phyloP scores from a whole-genome alignment of 2,113 vertebrate genomes.

The Rhabdomys dilectus region DNA sequence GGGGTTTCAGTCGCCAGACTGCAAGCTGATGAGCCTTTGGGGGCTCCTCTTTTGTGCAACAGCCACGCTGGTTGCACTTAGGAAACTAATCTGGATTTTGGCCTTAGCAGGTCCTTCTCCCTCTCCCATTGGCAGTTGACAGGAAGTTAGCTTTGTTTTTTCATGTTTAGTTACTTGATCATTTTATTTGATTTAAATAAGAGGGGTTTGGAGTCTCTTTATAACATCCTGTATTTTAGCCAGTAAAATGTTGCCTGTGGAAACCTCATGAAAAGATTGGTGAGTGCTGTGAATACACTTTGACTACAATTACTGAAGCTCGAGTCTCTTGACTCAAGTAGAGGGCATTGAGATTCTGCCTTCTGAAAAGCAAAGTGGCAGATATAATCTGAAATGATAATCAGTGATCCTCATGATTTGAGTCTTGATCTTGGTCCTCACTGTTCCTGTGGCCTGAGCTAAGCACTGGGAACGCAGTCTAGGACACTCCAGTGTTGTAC shows the following conservation, averaged over 20 bases:
- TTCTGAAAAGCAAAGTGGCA: neutral
- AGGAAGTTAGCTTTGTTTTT: constrained; percentile 20
- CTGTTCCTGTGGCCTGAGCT: neutral
- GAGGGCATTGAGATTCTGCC: neutral
- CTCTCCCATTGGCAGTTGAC: neutral
- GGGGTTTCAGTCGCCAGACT: neutral
- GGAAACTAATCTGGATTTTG: neutral
- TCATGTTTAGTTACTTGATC: neutral
- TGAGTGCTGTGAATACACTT: neutral
- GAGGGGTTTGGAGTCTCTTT: neutral
- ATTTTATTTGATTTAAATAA: constrained; percentile 2
- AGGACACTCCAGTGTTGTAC: neutral
- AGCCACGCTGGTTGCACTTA: neutral
- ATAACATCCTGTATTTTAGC: neutral
- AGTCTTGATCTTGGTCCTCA: neutral
- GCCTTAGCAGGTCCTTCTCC: neutral
- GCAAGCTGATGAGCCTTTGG: neutral
- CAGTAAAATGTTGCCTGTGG: neutral
- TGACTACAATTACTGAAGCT: neutral
- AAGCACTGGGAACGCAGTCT: neutral
- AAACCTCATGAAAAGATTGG: constrained; percentile 27
- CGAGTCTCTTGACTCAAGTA: neutral
- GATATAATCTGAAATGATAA: neutral
- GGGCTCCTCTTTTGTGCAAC: neutral
- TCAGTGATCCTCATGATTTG: neutral